Evolutionary conservation across 2,888 invertebrate species (phyloP).

Genomic region (Drosophila incognita): DNA sequence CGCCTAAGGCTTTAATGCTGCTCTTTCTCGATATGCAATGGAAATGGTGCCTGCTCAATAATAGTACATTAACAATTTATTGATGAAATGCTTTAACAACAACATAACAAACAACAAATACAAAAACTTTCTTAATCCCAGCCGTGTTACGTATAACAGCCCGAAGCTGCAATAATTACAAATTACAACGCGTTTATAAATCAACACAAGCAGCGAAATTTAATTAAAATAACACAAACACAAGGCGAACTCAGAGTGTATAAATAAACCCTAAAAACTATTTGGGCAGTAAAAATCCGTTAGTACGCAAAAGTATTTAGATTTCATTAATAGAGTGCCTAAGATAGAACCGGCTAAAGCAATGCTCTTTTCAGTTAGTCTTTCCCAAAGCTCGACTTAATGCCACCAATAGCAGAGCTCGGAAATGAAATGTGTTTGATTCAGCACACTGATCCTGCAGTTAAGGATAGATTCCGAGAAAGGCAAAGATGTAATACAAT

Average conservation of each 20-base stretch:
- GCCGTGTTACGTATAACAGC: slow-evolving; percentile 21
- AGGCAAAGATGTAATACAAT: background rate
- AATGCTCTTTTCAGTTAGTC: background rate
- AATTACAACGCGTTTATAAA: slow-evolving; percentile 48
- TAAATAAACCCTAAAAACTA: slow-evolving; percentile 1
- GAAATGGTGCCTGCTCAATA: slow-evolving; percentile 40
- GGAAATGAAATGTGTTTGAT: background rate
- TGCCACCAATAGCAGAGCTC: too few species aligned
- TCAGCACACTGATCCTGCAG: background rate
- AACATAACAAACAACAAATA: background rate
- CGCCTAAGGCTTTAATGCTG: slow-evolving; percentile 40
- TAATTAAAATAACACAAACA: slow-evolving; percentile 52
- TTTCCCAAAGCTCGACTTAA: background rate
- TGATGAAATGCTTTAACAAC: slow-evolving; percentile 43
- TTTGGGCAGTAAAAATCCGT: slow-evolving; percentile 20
- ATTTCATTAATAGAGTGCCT: background rate
- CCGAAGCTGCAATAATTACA: slow-evolving; percentile 47
- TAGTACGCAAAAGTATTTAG: background rate
- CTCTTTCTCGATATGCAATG: slow-evolving; percentile 38
- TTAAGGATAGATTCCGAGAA: background rate
- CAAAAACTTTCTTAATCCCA: slow-evolving; percentile 23
- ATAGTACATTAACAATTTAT: slow-evolving; percentile 48
- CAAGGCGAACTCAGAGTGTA: background rate
- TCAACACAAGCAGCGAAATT: slow-evolving; percentile 39
- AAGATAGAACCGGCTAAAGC: background rate